Conservation (phyloP, 2,797 vertebrate species). For the Mormyrus hasselquistii region DNA sequence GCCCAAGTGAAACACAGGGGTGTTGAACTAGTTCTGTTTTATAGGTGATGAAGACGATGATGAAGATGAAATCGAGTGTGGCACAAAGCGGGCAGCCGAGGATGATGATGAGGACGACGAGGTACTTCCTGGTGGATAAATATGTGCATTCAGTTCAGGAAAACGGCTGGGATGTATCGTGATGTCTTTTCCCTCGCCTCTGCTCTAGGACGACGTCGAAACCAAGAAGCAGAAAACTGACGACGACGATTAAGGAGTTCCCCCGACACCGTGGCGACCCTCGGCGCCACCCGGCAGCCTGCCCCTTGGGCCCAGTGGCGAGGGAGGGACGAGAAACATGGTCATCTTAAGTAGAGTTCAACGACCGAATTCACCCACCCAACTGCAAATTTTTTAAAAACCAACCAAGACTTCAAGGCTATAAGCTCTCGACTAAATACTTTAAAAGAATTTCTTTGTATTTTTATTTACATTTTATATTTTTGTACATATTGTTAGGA, state of each 20-base stretch:
- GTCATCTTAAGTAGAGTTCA: constrained; percentile 66
- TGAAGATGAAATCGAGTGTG: constrained; percentile 71
- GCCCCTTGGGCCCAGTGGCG: constrained; percentile 26
- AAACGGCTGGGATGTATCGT: neutral
- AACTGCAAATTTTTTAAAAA: constrained; percentile 59
- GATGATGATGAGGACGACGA: constrained; percentile 69
- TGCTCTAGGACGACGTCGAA: constrained; percentile 72
- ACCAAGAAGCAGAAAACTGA: constrained; percentile 88
- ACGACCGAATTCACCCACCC: constrained; percentile 42
- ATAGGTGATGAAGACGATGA: constrained; percentile 81
- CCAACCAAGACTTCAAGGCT: constrained; percentile 73
- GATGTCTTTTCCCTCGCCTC: neutral
- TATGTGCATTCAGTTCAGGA: neutral
- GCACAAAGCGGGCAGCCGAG: constrained; percentile 77
- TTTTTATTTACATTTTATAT: constrained; percentile 99
- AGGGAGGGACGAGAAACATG: constrained; percentile 50
- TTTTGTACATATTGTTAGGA: constrained; percentile 98
- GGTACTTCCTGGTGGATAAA: neutral
- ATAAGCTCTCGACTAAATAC: constrained; percentile 79
- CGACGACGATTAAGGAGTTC: constrained; percentile 52
- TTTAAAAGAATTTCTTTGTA: constrained; percentile 94
- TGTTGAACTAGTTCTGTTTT: neutral
- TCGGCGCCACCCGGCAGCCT: constrained; percentile 47
- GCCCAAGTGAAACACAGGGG: neutral
- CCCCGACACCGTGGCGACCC: constrained; percentile 38